A percentile compares a stretch with the other conserved stretches of the same genome.
Evolutionary conservation across 2,888 invertebrate genomes (phyloP).

Genomic region (Xestia sexstrigata): DNA sequence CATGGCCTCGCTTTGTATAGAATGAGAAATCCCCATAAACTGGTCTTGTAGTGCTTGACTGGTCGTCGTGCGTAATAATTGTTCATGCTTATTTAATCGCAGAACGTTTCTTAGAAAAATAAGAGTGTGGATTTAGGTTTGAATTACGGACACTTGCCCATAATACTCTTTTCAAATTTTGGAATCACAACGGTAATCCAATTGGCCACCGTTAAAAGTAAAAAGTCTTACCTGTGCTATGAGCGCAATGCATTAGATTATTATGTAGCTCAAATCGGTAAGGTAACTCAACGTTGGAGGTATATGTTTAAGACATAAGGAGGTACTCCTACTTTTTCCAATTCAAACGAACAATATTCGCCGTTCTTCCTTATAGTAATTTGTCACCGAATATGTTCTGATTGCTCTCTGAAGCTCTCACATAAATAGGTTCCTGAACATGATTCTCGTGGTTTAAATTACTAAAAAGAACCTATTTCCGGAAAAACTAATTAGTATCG

Average conservation of each 20-base stretch:
- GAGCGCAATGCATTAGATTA: background rate
- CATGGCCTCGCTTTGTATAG: no score
- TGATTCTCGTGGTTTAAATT: slow-evolving; percentile 1
- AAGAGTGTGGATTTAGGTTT: background rate
- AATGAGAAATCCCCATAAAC: no score
- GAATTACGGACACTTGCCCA: background rate
- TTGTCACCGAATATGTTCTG: background rate
- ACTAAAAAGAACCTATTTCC: slow-evolving; percentile 1
- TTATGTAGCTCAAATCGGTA: background rate
- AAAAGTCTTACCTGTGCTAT: background rate
- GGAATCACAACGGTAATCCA: no score
- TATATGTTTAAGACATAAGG: background rate
- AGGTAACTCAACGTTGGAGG: background rate
- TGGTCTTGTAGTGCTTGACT: no score
- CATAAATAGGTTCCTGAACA: background rate
- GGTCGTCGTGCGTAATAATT: background rate
- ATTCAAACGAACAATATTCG: background rate
- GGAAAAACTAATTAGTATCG: slow-evolving; percentile 22
- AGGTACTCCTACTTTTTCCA: background rate
- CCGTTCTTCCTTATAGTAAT: background rate
- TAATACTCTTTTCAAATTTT: background rate
- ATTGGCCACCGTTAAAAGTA: background rate
- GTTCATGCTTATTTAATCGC: background rate
- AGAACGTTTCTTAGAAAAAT: background rate
- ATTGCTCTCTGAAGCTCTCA: background rate